Conservation (phyloP, 2,888 invertebrate species). For the Orthosia cruda region DNA sequence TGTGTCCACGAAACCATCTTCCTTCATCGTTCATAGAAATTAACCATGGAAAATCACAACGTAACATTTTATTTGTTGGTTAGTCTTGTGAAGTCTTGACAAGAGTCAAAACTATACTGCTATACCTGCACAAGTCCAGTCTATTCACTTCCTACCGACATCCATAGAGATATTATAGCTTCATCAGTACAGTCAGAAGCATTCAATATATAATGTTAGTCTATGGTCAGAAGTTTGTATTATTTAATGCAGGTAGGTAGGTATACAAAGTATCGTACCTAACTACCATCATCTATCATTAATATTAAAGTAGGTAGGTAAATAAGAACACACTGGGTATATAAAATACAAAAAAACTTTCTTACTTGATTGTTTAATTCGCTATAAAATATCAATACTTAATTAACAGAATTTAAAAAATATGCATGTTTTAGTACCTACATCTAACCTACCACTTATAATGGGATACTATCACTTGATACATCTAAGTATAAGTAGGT, state of each 20-base stretch:
- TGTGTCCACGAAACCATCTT: too few relatives aligned
- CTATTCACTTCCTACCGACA: neutral
- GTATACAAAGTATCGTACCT: neutral
- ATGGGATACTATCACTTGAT: neutral
- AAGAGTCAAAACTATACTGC: neutral
- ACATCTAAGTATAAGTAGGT: neutral
- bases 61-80: neutral
- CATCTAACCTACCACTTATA: neutral
- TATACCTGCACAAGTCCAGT: neutral
- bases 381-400: neutral
- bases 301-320: neutral
- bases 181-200: too few relatives aligned
- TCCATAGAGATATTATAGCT: too few relatives aligned
- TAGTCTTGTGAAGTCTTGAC: neutral
- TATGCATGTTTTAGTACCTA: neutral
- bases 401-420: neutral
- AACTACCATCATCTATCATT: neutral
- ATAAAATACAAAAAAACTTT: neutral
- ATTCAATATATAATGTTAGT: too few relatives aligned
- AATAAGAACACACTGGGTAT: conserved; percentile 1
- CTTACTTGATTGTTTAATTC: conserved; percentile 14
- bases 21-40: neutral
- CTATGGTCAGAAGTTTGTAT: neutral
- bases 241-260: neutral
- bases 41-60: neutral